These are phyloP conservation scores for Conger conger DNA, from an alignment of 2,113 vertebrate species.

Conservation along the genomic window DNA sequence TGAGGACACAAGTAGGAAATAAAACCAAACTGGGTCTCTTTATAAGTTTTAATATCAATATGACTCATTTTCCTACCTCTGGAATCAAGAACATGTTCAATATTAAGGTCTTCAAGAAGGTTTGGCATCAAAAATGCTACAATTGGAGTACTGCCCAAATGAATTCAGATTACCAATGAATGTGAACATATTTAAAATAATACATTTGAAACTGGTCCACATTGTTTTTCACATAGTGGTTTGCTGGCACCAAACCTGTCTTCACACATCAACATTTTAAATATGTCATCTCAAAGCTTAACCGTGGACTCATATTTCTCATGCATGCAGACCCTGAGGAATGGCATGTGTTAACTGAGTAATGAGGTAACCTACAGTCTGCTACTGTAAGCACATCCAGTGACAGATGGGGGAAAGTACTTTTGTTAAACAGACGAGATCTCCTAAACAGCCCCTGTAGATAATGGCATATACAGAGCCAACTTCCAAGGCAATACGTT, in stretches of 20 bases:
- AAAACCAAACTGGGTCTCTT: too few species aligned
- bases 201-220: too few species aligned
- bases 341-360: not conserved
- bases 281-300: not conserved
- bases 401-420: not conserved
- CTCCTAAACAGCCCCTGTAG: not conserved
- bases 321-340: not conserved
- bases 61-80: too few species aligned
- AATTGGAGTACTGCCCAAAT: too few species aligned
- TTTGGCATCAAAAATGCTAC: too few species aligned
- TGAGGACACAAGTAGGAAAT: too few species aligned
- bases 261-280: not conserved
- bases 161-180: too few species aligned
- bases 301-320: not conserved
- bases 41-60: too few species aligned
- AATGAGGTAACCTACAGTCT: not conserved
- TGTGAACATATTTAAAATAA: too few species aligned
- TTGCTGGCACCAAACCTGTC: not conserved
- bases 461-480: not conserved
- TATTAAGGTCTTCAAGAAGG: too few species aligned
- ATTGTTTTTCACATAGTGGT: not conserved
- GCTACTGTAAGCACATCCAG: not conserved
- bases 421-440: not conserved
- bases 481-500: too few species aligned
- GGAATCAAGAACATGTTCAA: too few species aligned